A percentile compares a stretch with the other conserved stretches of the same genome.
These are phyloP conservation scores for Probosciger aterrimus DNA, from an alignment of 2,113 vertebrate genomes.

Conservation along the genomic window DNA sequence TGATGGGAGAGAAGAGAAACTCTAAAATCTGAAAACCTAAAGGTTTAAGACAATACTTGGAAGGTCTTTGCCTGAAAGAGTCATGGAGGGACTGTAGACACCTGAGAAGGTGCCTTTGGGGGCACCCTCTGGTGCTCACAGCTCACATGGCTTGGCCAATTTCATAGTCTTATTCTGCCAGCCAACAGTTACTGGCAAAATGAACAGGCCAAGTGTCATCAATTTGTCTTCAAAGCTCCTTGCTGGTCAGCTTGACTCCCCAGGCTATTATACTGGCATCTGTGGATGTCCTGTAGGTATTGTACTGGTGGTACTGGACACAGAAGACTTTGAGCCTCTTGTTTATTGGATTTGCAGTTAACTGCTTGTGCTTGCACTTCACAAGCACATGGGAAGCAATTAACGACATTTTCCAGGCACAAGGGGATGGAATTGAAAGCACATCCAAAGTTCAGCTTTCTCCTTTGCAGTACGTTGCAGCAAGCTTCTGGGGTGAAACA, in stretches of 20 bases:
- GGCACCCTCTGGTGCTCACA: background rate
- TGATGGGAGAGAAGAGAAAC: background rate
- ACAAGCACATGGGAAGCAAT: rapidly evolving
- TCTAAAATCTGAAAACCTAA: background rate
- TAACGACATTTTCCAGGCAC: background rate
- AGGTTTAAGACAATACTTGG: background rate
- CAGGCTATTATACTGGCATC: background rate
- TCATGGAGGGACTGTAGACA: background rate
- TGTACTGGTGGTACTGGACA: background rate
- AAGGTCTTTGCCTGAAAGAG: background rate
- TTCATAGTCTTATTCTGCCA: background rate
- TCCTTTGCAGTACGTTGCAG: background rate
- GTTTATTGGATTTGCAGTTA: background rate
- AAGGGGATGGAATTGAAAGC: background rate
- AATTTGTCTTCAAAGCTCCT: background rate
- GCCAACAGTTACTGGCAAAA: background rate
- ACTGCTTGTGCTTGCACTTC: background rate
- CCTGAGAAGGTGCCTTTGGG: background rate
- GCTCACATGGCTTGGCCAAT: background rate
- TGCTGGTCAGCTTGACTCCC: background rate
- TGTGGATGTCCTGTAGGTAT: background rate
- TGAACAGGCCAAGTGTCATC: background rate
- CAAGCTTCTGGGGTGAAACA: background rate
- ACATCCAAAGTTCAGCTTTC: background rate
- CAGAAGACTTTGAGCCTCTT: background rate